Base-by-base conservation (phyloP, 2,888 invertebrate species). In the Ophraella communa region DNA sequence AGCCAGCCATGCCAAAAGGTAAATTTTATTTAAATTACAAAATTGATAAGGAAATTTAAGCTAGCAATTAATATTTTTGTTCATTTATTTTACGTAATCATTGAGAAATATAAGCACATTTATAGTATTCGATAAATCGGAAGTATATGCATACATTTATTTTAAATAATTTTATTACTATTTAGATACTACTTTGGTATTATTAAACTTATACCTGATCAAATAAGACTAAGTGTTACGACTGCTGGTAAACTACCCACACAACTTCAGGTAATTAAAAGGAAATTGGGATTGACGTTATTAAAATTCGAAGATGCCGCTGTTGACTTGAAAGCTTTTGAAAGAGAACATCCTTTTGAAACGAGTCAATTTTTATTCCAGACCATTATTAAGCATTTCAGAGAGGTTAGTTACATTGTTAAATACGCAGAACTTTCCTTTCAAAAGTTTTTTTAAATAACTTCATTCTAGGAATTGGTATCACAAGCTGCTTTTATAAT, bases 231-330 rank as follows among this genome's bases (percentile, higher is more conserved):
- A 65, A 95, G 95, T 78, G 95, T 98, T 79, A 87, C 92, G 69
- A 98, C 98, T 21, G 89, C 94, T 0, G 89, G 89, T 71, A 95
- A 95, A 82, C 84, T 99, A 64, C 87, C 91, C 0, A 81, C 86
- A 0, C 90, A 93, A 75, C 86, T 98, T 67, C 87, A 88, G 66
- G 85, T 86, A 67, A 89, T 97, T 60, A 98, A 98, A 84, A 88
- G 92, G 66, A 89, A 91, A 68, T 85, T 96, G 58, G 94, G 95
- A 1, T 84, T 98, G 45, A 95, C 94, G 45, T 85, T 99, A 62
- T 93, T 98, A 73, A 93, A 93, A 79, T 99, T 99, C 83, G 98
- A 98, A 84, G 96, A 98, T 82, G 98, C 98, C 11, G 88, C 92
- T 44, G 94, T 99, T 11, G 94, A 96, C 78, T 85, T 99, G 70